Evolutionary conservation across 2,113 vertebrate species (phyloP).

Genomic region (Myocastor coypus): DNA sequence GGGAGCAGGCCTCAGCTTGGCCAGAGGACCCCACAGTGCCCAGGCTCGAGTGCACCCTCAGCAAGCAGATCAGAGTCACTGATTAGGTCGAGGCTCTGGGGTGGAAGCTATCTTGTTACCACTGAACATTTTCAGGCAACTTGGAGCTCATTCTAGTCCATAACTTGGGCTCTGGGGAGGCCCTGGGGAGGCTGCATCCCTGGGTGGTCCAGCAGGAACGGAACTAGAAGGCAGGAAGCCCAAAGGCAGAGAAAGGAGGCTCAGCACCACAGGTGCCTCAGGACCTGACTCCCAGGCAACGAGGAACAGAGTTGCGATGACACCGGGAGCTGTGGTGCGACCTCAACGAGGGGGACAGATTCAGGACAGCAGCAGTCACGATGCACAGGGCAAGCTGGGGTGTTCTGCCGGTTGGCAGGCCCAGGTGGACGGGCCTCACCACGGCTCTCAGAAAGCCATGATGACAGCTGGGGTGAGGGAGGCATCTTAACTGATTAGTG

Average conservation of each 20-base stretch:
- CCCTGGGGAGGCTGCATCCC: not conserved
- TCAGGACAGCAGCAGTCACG: not conserved
- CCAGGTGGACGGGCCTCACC: not conserved
- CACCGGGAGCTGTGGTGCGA: not conserved
- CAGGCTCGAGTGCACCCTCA: not conserved
- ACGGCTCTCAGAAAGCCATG: conserved; percentile 18
- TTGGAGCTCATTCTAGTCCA: not conserved
- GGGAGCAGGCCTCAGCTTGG: not conserved
- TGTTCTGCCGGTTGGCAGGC: not conserved
- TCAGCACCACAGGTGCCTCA: not conserved
- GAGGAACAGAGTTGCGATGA: not conserved
- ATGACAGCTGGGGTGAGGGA: not conserved
- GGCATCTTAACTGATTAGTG: not conserved
- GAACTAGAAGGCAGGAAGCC: conserved; percentile 12
- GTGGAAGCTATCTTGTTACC: not conserved
- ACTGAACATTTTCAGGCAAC: not conserved
- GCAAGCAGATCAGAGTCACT: not conserved
- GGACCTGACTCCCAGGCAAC: not conserved
- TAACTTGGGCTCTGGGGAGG: not conserved
- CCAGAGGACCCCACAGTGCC: not conserved
- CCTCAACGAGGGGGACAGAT: not conserved
- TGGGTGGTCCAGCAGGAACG: not conserved
- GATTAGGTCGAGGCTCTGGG: not conserved
- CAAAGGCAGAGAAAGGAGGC: not conserved
- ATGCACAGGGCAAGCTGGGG: not conserved